Conservation (phyloP, 2,888 invertebrate genomes). For the Alloplasta piceator region DNA sequence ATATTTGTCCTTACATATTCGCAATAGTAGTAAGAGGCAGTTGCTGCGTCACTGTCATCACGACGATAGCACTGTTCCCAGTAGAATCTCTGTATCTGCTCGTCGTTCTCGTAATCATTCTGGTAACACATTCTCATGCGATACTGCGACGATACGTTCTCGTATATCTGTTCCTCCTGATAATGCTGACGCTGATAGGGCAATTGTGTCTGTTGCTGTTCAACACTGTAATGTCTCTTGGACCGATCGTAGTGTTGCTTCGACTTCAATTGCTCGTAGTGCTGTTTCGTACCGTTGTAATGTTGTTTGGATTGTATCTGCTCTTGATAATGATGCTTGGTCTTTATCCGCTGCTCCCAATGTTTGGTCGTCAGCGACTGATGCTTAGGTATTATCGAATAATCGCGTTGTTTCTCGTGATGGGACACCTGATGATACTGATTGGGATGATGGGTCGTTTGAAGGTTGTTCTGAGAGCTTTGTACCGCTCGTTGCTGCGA, state of each 20-base stretch:
- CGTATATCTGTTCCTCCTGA: conserved; percentile 80
- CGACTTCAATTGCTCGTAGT: conserved; percentile 53
- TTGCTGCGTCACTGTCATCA: conserved; percentile 80
- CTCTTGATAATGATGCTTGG: conserved; percentile 27
- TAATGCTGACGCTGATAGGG: conserved; percentile 63
- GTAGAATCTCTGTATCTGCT: conserved; percentile 82
- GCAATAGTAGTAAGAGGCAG: conserved; percentile 81
- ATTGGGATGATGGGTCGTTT: conserved; percentile 28
- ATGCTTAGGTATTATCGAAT: conserved; percentile 62
- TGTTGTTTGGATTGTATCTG: conserved; percentile 63
- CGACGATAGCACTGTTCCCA: conserved; percentile 82
- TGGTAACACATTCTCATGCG: conserved; percentile 83
- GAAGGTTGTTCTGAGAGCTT: conserved; percentile 60
- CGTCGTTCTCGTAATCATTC: conserved; percentile 82
- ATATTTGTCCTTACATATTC: conserved; percentile 80
- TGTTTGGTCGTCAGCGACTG: conserved; percentile 56
- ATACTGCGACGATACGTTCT: conserved; percentile 81
- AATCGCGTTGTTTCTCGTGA: conserved; percentile 65
- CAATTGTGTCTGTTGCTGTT: conserved; percentile 54
- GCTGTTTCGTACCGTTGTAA: conserved; percentile 52
- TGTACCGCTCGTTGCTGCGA: conserved; percentile 47
- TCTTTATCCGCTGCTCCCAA: conserved; percentile 51
- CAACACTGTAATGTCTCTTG: neutral
- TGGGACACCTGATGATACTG: conserved; percentile 63
- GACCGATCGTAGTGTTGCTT: conserved; percentile 43